Evolutionary conservation across 2,888 invertebrate genomes (phyloP), one percentile per base, ranked within the genome.

Genomic region (Coenonympha glycerion): DNA sequence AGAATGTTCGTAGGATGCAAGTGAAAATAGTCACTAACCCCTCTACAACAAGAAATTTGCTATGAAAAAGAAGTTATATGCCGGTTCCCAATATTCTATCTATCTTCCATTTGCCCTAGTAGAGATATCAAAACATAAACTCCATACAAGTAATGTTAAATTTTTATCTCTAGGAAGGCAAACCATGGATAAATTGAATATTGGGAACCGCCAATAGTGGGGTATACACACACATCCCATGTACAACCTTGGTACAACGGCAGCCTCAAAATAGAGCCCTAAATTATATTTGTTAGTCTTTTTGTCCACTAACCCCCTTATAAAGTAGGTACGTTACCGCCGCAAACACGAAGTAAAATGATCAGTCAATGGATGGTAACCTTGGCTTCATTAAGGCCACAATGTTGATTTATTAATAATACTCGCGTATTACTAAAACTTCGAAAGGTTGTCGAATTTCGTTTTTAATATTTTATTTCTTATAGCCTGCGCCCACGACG

Each of bases 211-310:
- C n/a, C n/a, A n/a, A n/a, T n/a, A 24, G 6, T 24, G 24, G 24
- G 2, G 6, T 24, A 4, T 4, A 24, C 9, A 24, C 2, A 24
- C 3, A 24, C 24, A 6, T 4, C 24, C 9, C 24, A 13, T 13
- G 30, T 13, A 11, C 30, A 30, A 13, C 30, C 13, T n/a, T 30
- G 30, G 1, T 30, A 13, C 4, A 28, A 13, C n/a, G n/a, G n/a
- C n/a, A n/a, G n/a, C 31, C 6, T 33, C 16, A 63, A 76, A 71
- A 42, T 77, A 74, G 77, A 73, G 63, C 77, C 76, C 75, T 81
- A 75, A 76, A 79, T 76, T 77, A 77, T 70, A 75, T 65, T 74
- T 79, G 85, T 87, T 87, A 85, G 85, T 85, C 81, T 83, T 81
- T 74, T 55, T 70, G 68, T 66, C 78, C 75, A 69, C 76, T 78